Base-by-base conservation (phyloP, 2,888 invertebrate species). In the Drosophila flavopinicola region DNA sequence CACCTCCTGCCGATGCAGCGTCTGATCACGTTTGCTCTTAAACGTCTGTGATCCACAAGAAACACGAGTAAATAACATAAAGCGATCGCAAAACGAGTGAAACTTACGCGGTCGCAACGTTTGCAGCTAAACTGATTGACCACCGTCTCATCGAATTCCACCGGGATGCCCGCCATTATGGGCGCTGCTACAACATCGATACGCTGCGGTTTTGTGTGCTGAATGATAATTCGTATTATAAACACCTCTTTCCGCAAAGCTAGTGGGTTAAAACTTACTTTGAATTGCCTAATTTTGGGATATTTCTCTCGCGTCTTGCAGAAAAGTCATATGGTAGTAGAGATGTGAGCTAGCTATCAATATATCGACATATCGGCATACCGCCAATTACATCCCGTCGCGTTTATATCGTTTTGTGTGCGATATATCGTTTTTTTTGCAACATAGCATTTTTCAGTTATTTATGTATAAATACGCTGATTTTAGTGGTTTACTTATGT, bases 1-100 rank as follows among this genome's bases (percentile, higher is more conserved):
- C 42, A 88, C 88, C 70, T 90, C 90, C 58, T 91, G 90, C 30
- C 89, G 88, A 64, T 91, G 91, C 66, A 91, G 70, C 39, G 90
- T 84, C 59, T 90, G 90, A 58, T 91, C 91, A 47, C 91, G 90
- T 76, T 91, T 91, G 45, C 89, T 89, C 24, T 86, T 78, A 33
- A 91, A 91, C 48, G 88, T 86, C 91, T 91, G 35, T 30, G 30
- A 15, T 4, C 4, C 5, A 24, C 1, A 17, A 45, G 3, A 9
- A 13, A 13, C 27, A 58, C 58, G 45, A 47, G 20, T 41, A 15
- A 51, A 24, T 29, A 59, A 20, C 20, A 6, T 27, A 4, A 7
- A 27, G 11, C 20, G 11, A 9, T 4, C 7, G n/a, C 25, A 7
- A 6, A 3, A n/a, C 9, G 7, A 39, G 38, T 27, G 32, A 48